Percentiles rank a stretch among this genome's conserved stretches.
Conservation (phyloP, 2,888 invertebrate genomes). For the Callosobruchus maculatus region DNA sequence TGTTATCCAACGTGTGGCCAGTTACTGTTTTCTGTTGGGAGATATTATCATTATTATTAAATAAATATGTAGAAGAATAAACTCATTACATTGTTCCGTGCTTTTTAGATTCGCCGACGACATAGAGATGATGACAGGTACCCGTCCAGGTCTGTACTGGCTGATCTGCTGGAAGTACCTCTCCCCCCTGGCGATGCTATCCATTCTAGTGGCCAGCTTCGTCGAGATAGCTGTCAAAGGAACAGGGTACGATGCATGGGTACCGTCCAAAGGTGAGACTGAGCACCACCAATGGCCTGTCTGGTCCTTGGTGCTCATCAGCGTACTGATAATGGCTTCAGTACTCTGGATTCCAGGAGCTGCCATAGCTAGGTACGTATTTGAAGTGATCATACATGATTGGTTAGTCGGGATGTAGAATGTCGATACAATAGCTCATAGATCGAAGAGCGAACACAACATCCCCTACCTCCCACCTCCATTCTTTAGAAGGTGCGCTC, state of each 20-base stretch:
- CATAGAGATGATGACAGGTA: slow-evolving; percentile 92
- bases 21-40: too few species aligned
- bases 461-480: too few species aligned
- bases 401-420: too few species aligned
- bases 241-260: slow-evolving; percentile 84
- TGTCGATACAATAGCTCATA: too few species aligned
- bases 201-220: slow-evolving; percentile 80
- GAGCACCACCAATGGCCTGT: slow-evolving; percentile 80
- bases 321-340: slow-evolving; percentile 71
- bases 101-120: slow-evolving; percentile 80
- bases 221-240: slow-evolving; percentile 76
- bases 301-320: slow-evolving; percentile 76
- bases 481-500: too few species aligned
- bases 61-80: too few species aligned
- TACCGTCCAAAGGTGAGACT: slow-evolving; percentile 66
- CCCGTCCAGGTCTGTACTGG: slow-evolving; percentile 85
- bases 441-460: too few species aligned
- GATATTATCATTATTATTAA: too few species aligned
- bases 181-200: slow-evolving; percentile 84
- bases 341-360: slow-evolving; percentile 85
- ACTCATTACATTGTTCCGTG: neutral
- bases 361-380: slow-evolving; percentile 69
- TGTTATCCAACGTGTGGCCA: too few species aligned
- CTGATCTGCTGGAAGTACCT: slow-evolving; percentile 92
- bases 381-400: neutral